Base-by-base conservation (phyloP, 2,797 vertebrate species). In the Enteromius trimaculatus region DNA sequence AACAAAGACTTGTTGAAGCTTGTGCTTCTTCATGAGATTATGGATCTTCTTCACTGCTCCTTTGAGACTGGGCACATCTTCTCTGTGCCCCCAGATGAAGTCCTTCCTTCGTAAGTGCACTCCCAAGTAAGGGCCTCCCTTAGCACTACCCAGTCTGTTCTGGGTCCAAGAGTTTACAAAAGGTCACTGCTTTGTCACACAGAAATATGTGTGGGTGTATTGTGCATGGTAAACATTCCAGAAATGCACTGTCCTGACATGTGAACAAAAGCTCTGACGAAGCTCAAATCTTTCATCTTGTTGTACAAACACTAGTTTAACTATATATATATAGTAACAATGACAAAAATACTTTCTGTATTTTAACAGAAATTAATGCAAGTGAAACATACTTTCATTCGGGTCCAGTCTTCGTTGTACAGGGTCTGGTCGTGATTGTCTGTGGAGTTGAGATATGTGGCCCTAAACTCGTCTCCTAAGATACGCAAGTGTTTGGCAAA, bases 1-100 rank as follows among this genome's bases (percentile, higher is more conserved):
- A 87, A 99, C 90, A 87, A 99, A 99, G 77, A 99, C 96, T 64
- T 80, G 94, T 29, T 95, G 88, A 26, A 99, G 93, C 88, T 94
- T 94, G 83, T 96, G 93, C 3, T 81, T 93, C 89, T 95, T 94
- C 96, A 98, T 92, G 64, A 99, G 94, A 88, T 93, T 95, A 34
- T 39, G 95, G 58, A 99, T 97, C 90, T 95, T 97, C 91, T 94
- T 94, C 23, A 93, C 96, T 0, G 97, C 96, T 17, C 94, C 96
- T 31, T 93, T 95, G n/a, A 99, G 94, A 86, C 96, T 97, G 66
- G 98, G 97, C 17, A 99, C 96, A 0, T 99, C 98, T 49, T 97
- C 96, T 90, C 97, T 92, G 93, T 99, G 98, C 69, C 97, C 98
- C 98, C 98, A 99, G 87, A 98, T 93, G 53, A 99, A 99, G 90